Conservation (phyloP, 92 coral and sea anemone genomes). For the Anthopleura xanthogrammica region DNA sequence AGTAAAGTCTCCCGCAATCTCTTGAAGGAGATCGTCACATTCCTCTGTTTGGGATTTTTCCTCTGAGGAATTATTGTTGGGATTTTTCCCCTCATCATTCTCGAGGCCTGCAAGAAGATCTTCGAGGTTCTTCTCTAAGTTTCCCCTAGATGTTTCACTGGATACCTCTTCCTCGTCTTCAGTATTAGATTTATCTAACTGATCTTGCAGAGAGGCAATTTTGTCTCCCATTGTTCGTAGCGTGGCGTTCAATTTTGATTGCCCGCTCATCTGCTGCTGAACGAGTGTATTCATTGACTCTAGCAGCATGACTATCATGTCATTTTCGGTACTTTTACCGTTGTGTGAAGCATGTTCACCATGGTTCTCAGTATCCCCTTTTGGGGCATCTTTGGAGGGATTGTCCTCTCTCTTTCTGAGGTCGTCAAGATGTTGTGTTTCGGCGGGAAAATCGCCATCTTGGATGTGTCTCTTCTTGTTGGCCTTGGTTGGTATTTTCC, state of each 20-base stretch:
- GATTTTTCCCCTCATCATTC: not conserved
- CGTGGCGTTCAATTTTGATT: slow-evolving; percentile 29
- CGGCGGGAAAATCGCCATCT: slow-evolving; percentile 21
- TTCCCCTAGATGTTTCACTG: not conserved
- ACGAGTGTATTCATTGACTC: slow-evolving; percentile 10
- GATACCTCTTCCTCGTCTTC: not conserved
- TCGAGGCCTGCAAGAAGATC: not conserved
- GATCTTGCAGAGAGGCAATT: slow-evolving; percentile 1
- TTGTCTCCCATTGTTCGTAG: slow-evolving; percentile 14
- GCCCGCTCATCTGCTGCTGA: slow-evolving; percentile 22
- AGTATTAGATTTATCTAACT: not conserved
- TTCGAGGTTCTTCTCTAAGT: not conserved
- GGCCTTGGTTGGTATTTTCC: not conserved
- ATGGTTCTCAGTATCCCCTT: not conserved
- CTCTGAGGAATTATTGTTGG: not conserved
- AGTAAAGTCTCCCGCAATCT: slow-evolving; percentile 9
- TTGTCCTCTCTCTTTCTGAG: not conserved
- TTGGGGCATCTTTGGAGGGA: not conserved
- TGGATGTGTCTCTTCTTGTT: slow-evolving; percentile 13
- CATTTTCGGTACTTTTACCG: not conserved
- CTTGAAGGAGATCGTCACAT: slow-evolving; percentile 6
- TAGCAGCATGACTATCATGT: not conserved
- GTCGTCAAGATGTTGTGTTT: not conserved
- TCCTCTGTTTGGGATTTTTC: slow-evolving; percentile 11
- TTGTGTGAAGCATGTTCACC: not conserved